These are phyloP conservation scores for Drosophila trapezifrons DNA, from an alignment of 1,140 invertebrate genomes.

Conservation along the genomic window DNA sequence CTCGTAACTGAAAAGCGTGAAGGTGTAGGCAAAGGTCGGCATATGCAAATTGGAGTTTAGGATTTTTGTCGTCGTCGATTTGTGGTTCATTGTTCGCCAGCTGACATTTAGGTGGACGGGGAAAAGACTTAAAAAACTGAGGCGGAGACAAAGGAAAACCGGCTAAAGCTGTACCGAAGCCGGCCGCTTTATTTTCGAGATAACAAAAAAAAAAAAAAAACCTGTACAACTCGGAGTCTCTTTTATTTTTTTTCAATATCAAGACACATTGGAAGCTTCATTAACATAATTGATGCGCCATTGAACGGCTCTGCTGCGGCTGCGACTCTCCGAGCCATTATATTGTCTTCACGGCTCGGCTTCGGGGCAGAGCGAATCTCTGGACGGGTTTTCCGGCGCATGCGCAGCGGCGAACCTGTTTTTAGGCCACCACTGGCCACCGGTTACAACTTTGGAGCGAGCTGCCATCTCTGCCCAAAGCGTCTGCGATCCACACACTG, in stretches of 20 bases:
- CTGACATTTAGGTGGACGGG: slow-evolving; percentile 48
- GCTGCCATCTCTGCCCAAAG: slow-evolving; percentile 18
- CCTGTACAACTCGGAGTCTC: slow-evolving; percentile 30
- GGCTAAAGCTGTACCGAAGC: slow-evolving; percentile 38
- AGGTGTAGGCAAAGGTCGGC: slow-evolving; percentile 70
- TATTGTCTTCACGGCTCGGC: slow-evolving; percentile 63
- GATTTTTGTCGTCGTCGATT: slow-evolving; percentile 33
- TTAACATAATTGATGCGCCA: slow-evolving; percentile 82
- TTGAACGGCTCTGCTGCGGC: slow-evolving; percentile 52
- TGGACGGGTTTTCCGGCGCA: slow-evolving; percentile 75
- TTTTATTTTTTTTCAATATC: slow-evolving; percentile 70
- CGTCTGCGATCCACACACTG: slow-evolving; percentile 32
- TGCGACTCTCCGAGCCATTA: slow-evolving; percentile 58
- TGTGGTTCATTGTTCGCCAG: slow-evolving; percentile 38
- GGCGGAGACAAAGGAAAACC: slow-evolving; percentile 58
- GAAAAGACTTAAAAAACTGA: background rate
- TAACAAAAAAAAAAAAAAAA: slow-evolving; percentile 21
- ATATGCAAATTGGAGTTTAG: slow-evolving; percentile 68
- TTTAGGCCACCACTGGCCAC: slow-evolving; percentile 19
- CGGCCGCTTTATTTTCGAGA: slow-evolving; percentile 42
- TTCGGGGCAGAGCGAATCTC: slow-evolving; percentile 66
- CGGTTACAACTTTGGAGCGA: slow-evolving; percentile 13
- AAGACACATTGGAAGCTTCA: slow-evolving; percentile 77
- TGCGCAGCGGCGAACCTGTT: slow-evolving; percentile 64
- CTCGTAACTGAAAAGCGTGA: slow-evolving; percentile 38